Conservation (phyloP, 2,797 vertebrate species). For the Pteropus rufus region DNA sequence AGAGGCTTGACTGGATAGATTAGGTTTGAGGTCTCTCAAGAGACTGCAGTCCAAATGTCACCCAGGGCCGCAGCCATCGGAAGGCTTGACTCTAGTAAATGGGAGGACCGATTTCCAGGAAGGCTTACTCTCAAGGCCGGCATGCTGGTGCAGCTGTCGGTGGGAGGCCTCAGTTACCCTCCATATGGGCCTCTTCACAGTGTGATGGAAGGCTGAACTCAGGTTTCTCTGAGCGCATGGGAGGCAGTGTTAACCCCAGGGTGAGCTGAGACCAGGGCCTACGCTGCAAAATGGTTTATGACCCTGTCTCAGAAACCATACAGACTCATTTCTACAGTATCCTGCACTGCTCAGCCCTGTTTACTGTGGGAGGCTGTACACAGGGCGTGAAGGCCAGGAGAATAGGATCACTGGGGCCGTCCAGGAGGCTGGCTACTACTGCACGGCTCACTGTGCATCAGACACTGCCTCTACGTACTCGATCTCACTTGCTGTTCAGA, state of each 20-base stretch:
- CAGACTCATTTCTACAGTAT: fast-evolving
- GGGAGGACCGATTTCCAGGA: not conserved
- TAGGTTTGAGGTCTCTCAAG: not conserved
- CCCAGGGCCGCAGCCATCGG: not conserved
- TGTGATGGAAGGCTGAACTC: not conserved
- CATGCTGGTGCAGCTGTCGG: not conserved
- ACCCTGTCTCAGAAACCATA: not conserved
- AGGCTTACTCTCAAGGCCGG: fast-evolving
- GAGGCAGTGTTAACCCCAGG: not conserved
- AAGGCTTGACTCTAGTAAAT: not conserved
- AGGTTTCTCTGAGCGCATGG: no score
- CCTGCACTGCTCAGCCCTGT: not conserved
- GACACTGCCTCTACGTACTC: fast-evolving
- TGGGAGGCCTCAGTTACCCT: not conserved
- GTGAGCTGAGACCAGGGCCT: not conserved
- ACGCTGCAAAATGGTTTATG: not conserved
- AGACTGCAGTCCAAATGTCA: no score
- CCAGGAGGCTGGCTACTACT: fast-evolving
- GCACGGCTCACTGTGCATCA: fast-evolving
- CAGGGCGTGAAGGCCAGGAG: fast-evolving
- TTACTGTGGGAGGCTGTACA: fast-evolving
- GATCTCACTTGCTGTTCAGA: not conserved
- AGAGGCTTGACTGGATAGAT: not conserved
- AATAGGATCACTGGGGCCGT: no score
- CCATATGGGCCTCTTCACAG: not conserved